Evolutionary conservation across 1,140 invertebrate species (phyloP).

Genomic region (Lucilia cuprina): DNA sequence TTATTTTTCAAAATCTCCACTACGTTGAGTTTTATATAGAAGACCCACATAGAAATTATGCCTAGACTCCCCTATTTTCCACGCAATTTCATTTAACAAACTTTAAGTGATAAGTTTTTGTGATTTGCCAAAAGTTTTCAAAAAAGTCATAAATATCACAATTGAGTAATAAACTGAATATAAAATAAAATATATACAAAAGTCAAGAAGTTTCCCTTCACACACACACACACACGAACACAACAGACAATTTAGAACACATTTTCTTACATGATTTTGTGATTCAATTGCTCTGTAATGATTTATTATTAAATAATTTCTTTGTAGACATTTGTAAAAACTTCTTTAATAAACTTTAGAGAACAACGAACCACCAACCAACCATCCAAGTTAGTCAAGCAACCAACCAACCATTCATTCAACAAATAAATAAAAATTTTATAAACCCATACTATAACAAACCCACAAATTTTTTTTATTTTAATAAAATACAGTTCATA

Average conservation of each 20-base stretch:
- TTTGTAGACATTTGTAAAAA: background rate
- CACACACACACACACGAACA: background rate
- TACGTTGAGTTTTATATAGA: too few species aligned
- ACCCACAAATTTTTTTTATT: background rate
- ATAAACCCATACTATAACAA: background rate
- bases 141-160: too few species aligned
- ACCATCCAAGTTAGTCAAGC: too few species aligned
- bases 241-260: too few species aligned
- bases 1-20: too few species aligned
- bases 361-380: background rate
- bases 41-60: too few species aligned
- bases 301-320: background rate
- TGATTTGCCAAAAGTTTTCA: too few species aligned
- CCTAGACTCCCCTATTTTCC: too few species aligned
- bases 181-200: too few species aligned
- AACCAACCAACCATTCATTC: background rate
- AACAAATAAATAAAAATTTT: background rate
- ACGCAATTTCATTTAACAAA: too few species aligned
- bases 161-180: too few species aligned
- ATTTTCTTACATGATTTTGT: background rate
- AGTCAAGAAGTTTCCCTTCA: background rate
- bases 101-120: too few species aligned
- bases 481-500: background rate
- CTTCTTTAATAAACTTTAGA: background rate
- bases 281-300: background rate